Evolutionary conservation across 2,888 invertebrate genomes (phyloP).

Genomic region (Chesias legatella): DNA sequence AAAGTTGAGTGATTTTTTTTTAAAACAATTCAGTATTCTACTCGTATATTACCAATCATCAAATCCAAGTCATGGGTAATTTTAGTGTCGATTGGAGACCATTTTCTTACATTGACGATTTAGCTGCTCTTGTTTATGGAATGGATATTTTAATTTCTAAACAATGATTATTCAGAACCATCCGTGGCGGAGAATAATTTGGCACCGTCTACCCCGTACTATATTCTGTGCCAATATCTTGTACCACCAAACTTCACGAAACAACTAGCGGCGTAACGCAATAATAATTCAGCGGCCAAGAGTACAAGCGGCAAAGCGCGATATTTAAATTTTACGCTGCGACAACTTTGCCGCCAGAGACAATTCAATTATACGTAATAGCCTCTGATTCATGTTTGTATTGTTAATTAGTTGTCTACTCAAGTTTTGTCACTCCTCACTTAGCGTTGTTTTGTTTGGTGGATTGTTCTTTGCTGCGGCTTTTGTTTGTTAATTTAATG

Average conservation of each 20-base stretch:
- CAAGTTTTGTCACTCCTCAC: slow-evolving; percentile 78
- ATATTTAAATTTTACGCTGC: slow-evolving; percentile 75
- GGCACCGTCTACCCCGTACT: too few relatives aligned
- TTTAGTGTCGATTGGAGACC: too few relatives aligned
- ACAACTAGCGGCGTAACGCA: slow-evolving; percentile 35
- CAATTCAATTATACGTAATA: slow-evolving; percentile 80
- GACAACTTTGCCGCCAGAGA: slow-evolving; percentile 71
- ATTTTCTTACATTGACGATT: too few relatives aligned
- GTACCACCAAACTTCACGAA: slow-evolving; percentile 26
- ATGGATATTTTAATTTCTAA: not conserved
- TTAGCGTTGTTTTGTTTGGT: slow-evolving; percentile 67
- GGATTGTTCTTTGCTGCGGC: slow-evolving; percentile 62
- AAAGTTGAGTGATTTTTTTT: too few relatives aligned
- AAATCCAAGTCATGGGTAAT: too few relatives aligned
- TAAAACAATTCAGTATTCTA: too few relatives aligned
- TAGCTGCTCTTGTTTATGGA: too few relatives aligned
- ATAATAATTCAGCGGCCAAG: slow-evolving; percentile 46
- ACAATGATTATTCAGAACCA: too few relatives aligned
- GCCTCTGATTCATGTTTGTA: slow-evolving; percentile 81
- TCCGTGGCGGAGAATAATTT: too few relatives aligned
- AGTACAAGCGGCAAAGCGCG: slow-evolving; percentile 63
- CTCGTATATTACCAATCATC: too few relatives aligned
- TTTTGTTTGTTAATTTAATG: slow-evolving; percentile 61
- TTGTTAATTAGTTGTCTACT: slow-evolving; percentile 77
- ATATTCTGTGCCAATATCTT: slow-evolving; percentile 11